phyloP scores from a whole-genome alignment of 2,797 vertebrate species.

The Poeciliopsis presidionis region DNA sequence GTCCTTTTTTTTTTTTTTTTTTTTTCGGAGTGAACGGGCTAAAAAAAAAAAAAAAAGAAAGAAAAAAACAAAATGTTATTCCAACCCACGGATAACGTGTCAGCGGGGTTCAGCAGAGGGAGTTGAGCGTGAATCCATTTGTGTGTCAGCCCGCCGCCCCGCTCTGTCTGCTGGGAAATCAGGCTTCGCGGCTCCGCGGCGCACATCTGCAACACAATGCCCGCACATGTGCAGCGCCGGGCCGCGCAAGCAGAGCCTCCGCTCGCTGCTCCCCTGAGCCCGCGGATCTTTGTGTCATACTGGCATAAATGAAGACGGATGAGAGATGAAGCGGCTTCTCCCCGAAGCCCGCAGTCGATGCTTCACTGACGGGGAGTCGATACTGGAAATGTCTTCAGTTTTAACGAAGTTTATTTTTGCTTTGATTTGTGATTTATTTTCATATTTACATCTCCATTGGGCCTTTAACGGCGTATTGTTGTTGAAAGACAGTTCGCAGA shows the following conservation, averaged over 20 bases:
- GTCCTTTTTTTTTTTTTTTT: constrained; percentile 67
- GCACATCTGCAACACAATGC: constrained; percentile 3
- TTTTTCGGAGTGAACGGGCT: constrained; percentile 80
- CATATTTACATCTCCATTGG: background rate
- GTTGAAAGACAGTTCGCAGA: background rate
- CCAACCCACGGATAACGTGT: constrained; percentile 89
- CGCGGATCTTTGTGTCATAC: constrained; percentile 89
- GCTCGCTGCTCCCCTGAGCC: constrained; percentile 86
- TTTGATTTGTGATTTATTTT: background rate
- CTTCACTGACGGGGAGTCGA: constrained; percentile 84
- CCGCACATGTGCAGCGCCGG: constrained; percentile 56
- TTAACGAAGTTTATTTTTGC: background rate
- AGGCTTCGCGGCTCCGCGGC: constrained; percentile 73
- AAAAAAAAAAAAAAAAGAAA: constrained; percentile 51
- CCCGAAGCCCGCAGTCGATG: constrained; percentile 86
- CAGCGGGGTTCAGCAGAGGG: constrained; percentile 85
- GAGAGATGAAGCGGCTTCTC: constrained; percentile 90
- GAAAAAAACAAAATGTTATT: constrained; percentile 79
- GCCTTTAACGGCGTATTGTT: background rate
- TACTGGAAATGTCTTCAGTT: constrained; percentile 79
- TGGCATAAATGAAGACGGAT: constrained; percentile 99
- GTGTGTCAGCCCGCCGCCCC: constrained; percentile 58
- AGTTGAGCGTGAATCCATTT: constrained; percentile 81
- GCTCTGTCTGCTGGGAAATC: constrained; percentile 93
- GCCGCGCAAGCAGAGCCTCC: constrained; percentile 81